phyloP scores from a whole-genome alignment of 2,888 invertebrate species.

The Agrotis ipsilon region DNA sequence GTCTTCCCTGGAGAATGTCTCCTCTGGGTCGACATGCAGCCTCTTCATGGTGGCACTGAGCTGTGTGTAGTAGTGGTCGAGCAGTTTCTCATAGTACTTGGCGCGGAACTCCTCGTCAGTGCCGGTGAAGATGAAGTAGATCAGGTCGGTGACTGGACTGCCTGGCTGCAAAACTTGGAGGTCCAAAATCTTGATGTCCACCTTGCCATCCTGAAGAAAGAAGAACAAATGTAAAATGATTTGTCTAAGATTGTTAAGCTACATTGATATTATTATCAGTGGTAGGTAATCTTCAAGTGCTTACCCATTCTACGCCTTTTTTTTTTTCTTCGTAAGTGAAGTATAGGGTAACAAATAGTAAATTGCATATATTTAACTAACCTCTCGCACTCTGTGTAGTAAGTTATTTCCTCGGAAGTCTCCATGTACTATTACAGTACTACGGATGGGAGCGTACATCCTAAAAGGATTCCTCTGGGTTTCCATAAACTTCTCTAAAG shows the following conservation, averaged over 20 bases:
- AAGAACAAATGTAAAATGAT: background rate
- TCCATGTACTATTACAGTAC: conserved; percentile 13
- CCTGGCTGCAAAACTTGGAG: conserved; percentile 78
- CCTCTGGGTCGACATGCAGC: conserved; percentile 69
- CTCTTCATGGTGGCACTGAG: conserved; percentile 69
- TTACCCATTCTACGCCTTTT: no score
- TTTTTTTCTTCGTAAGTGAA: no score
- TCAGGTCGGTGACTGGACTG: conserved; percentile 73
- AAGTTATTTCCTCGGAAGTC: conserved; percentile 35
- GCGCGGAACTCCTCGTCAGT: conserved; percentile 77
- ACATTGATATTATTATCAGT: background rate
- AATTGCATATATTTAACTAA: background rate
- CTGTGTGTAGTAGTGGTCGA: conserved; percentile 71
- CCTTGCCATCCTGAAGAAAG: conserved; percentile 42
- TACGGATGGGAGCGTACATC: background rate
- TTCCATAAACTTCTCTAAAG: conserved; percentile 10
- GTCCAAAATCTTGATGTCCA: conserved; percentile 76
- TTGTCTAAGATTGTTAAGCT: background rate
- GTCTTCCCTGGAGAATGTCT: conserved; percentile 72
- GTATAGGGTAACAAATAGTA: no score
- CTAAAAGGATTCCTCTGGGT: background rate
- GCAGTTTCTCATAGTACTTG: conserved; percentile 64
- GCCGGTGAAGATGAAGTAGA: conserved; percentile 79
- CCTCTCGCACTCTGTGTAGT: conserved; percentile 30
- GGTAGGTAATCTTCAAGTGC: background rate